phyloP scores from a whole-genome alignment of 2,797 vertebrate genomes.

The Leptoclinus maculatus region DNA sequence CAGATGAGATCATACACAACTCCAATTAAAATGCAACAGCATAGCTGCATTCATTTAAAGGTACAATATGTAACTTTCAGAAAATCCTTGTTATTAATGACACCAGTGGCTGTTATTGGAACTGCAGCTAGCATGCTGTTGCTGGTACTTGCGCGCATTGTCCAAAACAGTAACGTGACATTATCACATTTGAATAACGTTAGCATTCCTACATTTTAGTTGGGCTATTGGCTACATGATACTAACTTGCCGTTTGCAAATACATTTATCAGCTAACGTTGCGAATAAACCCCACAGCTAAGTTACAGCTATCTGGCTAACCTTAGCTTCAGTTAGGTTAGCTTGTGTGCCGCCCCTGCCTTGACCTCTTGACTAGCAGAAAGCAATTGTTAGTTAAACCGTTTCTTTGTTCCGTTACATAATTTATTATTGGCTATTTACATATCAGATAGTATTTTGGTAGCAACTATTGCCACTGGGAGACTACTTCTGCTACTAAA shows the following conservation, averaged over 20 bases:
- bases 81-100: not conserved
- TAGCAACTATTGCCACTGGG: not conserved
- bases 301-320: not conserved
- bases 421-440: too few species aligned
- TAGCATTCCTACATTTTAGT: too few species aligned
- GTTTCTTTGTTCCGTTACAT: too few species aligned
- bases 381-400: too few species aligned
- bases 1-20: not conserved
- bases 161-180: too few species aligned
- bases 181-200: not conserved
- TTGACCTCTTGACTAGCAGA: not conserved
- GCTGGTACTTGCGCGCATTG: not conserved
- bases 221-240: not conserved
- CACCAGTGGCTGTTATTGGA: not conserved
- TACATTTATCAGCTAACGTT: not conserved
- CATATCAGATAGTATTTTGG: not conserved
- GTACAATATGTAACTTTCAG: not conserved
- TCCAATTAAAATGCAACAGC: not conserved
- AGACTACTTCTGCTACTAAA: too few species aligned
- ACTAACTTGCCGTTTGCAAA: not conserved
- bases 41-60: not conserved
- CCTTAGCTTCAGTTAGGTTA: not conserved
- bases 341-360: too few species aligned
- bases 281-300: not conserved
- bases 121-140: not conserved